Conservation (phyloP, 2,113 vertebrate species). For the Kryptolebias marmoratus region DNA sequence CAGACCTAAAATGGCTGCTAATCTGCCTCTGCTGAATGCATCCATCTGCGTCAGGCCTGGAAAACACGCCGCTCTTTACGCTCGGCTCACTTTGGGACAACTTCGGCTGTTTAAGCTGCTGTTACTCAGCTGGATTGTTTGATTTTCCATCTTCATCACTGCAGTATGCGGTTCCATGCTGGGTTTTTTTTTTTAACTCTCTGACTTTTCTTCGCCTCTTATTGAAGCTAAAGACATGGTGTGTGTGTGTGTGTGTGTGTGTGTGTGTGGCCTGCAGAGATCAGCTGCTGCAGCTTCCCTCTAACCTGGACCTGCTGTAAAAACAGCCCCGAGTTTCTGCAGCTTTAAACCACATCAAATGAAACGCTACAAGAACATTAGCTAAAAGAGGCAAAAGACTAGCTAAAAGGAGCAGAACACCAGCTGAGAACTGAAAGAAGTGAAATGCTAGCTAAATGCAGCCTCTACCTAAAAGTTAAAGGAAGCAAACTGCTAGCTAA, state of each 20-base stretch:
- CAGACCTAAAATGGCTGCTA: slow-evolving; percentile 53
- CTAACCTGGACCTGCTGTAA: slow-evolving; percentile 76
- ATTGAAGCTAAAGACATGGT: slow-evolving; percentile 42
- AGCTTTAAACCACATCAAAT: slow-evolving; percentile 3
- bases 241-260: slow-evolving; percentile 16
- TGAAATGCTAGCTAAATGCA: no score
- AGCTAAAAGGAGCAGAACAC: no score
- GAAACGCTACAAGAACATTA: no score
- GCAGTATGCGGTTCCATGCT: neutral
- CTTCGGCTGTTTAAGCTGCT: neutral
- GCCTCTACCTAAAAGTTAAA: no score
- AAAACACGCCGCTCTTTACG: slow-evolving; percentile 27
- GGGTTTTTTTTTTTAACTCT: neutral
- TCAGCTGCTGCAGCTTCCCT: slow-evolving; percentile 64
- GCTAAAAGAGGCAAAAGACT: no score
- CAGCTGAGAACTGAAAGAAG: no score
- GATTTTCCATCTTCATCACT: neutral
- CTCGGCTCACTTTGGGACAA: neutral
- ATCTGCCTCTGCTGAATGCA: slow-evolving; percentile 57
- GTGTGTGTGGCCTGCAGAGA: slow-evolving; percentile 63
- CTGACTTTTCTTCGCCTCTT: slow-evolving; percentile 6
- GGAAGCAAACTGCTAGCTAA: no score
- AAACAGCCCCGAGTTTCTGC: slow-evolving; percentile 57
- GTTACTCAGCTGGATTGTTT: neutral
- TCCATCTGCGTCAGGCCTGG: slow-evolving; percentile 42